Conservation (phyloP, 2,113 vertebrate genomes). For the Athene noctua region DNA sequence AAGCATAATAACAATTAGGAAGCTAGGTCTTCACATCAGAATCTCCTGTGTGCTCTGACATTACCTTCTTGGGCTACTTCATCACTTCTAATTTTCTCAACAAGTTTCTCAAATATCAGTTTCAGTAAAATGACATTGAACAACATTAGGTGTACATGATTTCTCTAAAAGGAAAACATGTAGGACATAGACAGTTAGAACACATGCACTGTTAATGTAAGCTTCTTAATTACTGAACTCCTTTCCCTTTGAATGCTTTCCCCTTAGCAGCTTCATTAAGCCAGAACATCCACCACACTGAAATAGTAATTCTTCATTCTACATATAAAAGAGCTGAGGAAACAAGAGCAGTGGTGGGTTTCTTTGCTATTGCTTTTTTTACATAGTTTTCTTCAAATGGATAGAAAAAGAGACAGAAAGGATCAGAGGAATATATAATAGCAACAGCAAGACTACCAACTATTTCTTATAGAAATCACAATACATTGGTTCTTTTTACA, state of each 20-base stretch:
- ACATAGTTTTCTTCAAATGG: background rate
- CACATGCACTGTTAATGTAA: background rate
- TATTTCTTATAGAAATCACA: background rate
- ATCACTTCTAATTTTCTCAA: constrained; percentile 71
- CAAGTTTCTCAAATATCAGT: constrained; percentile 52
- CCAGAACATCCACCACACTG: background rate
- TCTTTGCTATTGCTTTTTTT: background rate
- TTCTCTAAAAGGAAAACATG: constrained; percentile 7
- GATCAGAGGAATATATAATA: background rate
- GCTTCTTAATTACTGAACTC: constrained; percentile 17
- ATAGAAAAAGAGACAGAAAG: background rate
- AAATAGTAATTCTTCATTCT: background rate
- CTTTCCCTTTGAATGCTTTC: background rate
- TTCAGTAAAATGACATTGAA: constrained; percentile 61
- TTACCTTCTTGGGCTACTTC: constrained; percentile 66
- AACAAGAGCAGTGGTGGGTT: background rate
- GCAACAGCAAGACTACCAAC: background rate
- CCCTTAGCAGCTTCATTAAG: background rate
- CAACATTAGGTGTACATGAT: background rate
- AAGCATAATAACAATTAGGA: constrained; percentile 81
- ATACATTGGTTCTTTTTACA: background rate
- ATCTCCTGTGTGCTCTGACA: constrained; percentile 64
- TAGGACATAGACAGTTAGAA: background rate
- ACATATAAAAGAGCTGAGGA: background rate
- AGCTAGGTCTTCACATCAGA: constrained; percentile 72